These are phyloP conservation scores for Epicauta chinensis DNA, from an alignment of 1,140 invertebrate species.

Conservation along the genomic window DNA sequence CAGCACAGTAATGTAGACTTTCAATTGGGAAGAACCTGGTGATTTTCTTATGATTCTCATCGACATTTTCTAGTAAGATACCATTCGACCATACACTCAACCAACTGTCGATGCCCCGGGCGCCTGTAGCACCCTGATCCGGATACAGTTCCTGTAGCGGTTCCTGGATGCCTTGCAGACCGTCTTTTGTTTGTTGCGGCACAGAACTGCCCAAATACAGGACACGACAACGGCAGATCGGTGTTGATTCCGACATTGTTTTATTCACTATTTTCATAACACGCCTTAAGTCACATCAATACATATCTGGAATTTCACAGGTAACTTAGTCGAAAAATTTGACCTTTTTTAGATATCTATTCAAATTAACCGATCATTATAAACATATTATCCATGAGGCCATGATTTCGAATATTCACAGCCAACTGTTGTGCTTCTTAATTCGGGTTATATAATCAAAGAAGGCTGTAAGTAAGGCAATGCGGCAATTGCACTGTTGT, in stretches of 20 bases:
- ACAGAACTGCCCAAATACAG: conserved; percentile 96
- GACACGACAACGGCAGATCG: conserved; percentile 94
- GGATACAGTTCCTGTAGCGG: conserved; percentile 95
- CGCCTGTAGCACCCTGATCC: conserved; percentile 77
- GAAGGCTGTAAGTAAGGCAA: too few species aligned
- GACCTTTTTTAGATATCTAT: too few species aligned
- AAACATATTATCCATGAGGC: too few species aligned
- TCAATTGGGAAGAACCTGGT: conserved; percentile 97
- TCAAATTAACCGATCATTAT: too few species aligned
- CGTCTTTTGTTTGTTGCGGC: conserved; percentile 95
- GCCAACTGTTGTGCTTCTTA: too few species aligned
- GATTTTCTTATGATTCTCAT: conserved; percentile 90
- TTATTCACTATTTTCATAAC: neutral
- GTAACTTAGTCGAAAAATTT: too few species aligned
- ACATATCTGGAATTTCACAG: too few species aligned
- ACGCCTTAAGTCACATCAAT: too few species aligned
- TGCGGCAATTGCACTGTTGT: too few species aligned
- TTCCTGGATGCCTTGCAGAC: conserved; percentile 95
- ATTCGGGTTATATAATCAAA: too few species aligned
- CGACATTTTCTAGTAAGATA: conserved; percentile 91
- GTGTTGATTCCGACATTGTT: conserved; percentile 63
- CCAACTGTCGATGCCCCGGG: conserved; percentile 94
- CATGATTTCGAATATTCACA: too few species aligned
- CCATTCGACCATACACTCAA: conserved; percentile 96
- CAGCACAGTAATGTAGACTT: conserved; percentile 94